A percentile compares a stretch with the other conserved stretches of the same genome.
phyloP scores from a whole-genome alignment of 2,113 vertebrate genomes.

The Chionomys nivalis region DNA sequence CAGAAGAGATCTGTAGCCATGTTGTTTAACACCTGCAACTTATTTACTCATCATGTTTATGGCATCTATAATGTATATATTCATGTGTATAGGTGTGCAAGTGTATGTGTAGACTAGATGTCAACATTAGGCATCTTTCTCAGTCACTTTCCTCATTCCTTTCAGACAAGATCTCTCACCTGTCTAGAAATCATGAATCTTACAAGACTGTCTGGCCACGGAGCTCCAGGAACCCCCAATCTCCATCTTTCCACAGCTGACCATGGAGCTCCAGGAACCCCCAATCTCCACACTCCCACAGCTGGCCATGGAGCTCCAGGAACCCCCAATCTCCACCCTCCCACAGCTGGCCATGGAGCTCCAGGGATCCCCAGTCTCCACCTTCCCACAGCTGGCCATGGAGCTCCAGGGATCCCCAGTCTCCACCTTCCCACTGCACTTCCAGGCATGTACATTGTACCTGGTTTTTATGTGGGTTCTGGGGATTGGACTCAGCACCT shows the following conservation, averaged over 20 bases:
- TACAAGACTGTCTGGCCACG: background rate
- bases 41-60: background rate
- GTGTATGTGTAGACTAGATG: background rate
- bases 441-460: background rate
- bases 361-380: too few species aligned
- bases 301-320: too few species aligned
- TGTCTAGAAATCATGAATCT: background rate
- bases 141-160: background rate
- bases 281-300: too few species aligned
- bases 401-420: too few species aligned
- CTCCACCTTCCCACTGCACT: too few species aligned
- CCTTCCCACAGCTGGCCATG: too few species aligned
- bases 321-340: too few species aligned
- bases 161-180: background rate
- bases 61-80: background rate
- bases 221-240: background rate
- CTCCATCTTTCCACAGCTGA: background rate
- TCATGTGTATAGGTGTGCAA: background rate
- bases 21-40: background rate
- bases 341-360: too few species aligned
- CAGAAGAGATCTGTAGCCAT: background rate
- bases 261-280: too few species aligned
- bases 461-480: too few species aligned
- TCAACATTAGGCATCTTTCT: background rate
- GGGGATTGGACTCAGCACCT: background rate